Percentiles rank a stretch among this genome's conserved stretches.
Evolutionary conservation across 1,140 invertebrate species (phyloP).

Genomic region (Galendromus occidentalis): DNA sequence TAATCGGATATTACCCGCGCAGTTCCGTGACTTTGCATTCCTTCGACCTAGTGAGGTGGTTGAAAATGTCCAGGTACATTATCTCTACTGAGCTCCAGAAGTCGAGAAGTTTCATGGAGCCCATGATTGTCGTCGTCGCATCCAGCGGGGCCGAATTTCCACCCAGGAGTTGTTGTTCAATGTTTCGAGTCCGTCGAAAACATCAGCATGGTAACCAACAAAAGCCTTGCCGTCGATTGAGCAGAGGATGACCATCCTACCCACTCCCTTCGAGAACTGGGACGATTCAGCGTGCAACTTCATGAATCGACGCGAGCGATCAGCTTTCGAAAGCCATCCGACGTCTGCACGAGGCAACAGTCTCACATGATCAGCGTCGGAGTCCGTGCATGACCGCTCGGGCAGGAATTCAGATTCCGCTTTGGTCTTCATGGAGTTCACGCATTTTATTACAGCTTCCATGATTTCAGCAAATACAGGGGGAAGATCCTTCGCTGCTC

Average conservation of each 20-base stretch:
- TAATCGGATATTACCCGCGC: too few species aligned
- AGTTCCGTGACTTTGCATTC: too few species aligned
- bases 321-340: slow-evolving; percentile 15
- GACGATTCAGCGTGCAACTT: slow-evolving; percentile 4
- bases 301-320: slow-evolving; percentile 15
- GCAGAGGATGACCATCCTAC: slow-evolving; percentile 7
- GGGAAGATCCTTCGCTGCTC: too few species aligned
- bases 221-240: slow-evolving; percentile 15
- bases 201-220: slow-evolving; percentile 16
- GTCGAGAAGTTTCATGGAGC: slow-evolving; percentile 12
- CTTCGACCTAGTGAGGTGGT: too few species aligned
- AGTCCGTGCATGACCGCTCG: background rate
- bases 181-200: slow-evolving; percentile 9
- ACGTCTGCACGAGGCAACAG: slow-evolving; percentile 12
- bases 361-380: background rate
- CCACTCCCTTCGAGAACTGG: slow-evolving; percentile 14
- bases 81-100: too few species aligned
- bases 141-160: slow-evolving; percentile 16
- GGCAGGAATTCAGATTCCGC: too few species aligned
- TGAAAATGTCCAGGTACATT: too few species aligned
- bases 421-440: too few species aligned
- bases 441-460: too few species aligned
- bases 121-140: slow-evolving; percentile 14
- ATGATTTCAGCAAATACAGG: too few species aligned
- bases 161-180: slow-evolving; percentile 15